Percentiles rank a stretch among this genome's conserved stretches.
These are phyloP conservation scores for Astatotilapia flaviijosephi DNA, from an alignment of 2,113 vertebrate genomes.

Conservation along the genomic window DNA sequence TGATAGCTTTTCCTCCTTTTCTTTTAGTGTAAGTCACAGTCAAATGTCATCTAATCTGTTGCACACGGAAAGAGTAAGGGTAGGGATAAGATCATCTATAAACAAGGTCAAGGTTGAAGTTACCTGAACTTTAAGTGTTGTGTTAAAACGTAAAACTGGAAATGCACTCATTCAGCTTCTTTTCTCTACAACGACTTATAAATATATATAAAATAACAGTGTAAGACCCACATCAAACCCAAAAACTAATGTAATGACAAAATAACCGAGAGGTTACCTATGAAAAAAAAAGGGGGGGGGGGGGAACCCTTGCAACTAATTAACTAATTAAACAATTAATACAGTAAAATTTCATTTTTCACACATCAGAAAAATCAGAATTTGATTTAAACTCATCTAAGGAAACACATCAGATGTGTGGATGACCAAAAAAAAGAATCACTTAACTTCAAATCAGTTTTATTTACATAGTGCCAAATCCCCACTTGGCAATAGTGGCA, in stretches of 20 bases:
- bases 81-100: not conserved
- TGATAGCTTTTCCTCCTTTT: not conserved
- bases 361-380: not conserved
- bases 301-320: accelerated
- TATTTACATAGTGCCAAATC: not conserved
- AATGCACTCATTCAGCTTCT: not conserved
- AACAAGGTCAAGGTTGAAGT: not conserved
- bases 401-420: not conserved
- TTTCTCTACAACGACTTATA: not conserved
- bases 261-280: not conserved
- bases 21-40: not conserved
- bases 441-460: not conserved
- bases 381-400: not conserved
- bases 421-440: not conserved
- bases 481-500: not conserved
- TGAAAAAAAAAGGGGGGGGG: accelerated
- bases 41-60: not conserved
- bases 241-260: not conserved
- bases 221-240: not conserved
- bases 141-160: not conserved
- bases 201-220: not conserved
- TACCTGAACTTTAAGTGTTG: not conserved
- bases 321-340: not conserved
- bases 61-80: not conserved
- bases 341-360: not conserved